phyloP scores from a whole-genome alignment of 1,140 invertebrate species.

The Apis laboriosa region DNA sequence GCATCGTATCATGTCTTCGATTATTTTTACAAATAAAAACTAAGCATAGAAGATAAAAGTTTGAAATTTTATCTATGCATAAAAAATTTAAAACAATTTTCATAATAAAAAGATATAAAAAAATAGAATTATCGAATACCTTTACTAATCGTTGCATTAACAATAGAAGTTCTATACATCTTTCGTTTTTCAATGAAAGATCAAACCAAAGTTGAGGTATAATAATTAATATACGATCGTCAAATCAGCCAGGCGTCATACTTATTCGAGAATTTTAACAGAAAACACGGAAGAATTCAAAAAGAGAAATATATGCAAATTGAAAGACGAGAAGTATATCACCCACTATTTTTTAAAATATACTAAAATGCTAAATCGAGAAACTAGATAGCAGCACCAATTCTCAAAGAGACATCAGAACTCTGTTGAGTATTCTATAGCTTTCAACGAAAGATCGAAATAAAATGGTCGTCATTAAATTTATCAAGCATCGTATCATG shows the following conservation, averaged over 20 bases:
- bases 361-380: no score
- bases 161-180: accelerated
- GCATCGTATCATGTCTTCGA: no score
- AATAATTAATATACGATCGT: neutral
- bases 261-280: neutral
- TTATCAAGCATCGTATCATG: no score
- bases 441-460: no score
- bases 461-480: no score
- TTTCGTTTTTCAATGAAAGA: neutral
- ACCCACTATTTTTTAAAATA: no score
- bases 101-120: neutral
- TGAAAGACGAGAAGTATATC: no score
- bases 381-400: neutral
- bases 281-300: neutral
- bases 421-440: neutral
- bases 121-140: neutral
- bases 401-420: neutral
- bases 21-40: no score
- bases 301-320: no score
- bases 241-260: neutral
- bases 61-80: no score
- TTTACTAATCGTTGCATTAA: neutral
- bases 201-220: neutral
- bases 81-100: neutral
- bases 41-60: no score